These are phyloP conservation scores for Torymus texanus DNA, from an alignment of 2,888 invertebrate species.

Conservation along the genomic window DNA sequence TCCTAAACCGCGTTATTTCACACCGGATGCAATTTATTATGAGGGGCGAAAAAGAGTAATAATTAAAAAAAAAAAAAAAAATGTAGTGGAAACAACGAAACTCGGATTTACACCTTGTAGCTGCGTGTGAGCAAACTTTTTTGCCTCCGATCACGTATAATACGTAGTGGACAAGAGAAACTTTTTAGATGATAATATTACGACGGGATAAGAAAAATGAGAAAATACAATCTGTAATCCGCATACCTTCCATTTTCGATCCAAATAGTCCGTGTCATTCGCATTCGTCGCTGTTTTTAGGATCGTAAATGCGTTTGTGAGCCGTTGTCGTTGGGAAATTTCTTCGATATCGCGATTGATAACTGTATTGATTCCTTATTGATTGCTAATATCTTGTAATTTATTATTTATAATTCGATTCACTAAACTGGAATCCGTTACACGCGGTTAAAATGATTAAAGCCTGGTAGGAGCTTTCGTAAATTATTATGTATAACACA, in stretches of 20 bases:
- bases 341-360: not conserved
- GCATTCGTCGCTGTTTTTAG: constrained; percentile 38
- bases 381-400: not conserved
- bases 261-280: constrained; percentile 23
- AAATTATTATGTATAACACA: too few relatives aligned
- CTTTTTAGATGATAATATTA: constrained; percentile 47
- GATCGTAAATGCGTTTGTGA: constrained; percentile 15
- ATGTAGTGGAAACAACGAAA: constrained; percentile 55
- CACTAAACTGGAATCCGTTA: too few relatives aligned
- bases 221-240: constrained; percentile 41
- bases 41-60: not conserved
- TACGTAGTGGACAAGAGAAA: constrained; percentile 36
- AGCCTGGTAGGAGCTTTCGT: too few relatives aligned
- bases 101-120: constrained; percentile 53
- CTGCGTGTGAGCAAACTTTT: constrained; percentile 36
- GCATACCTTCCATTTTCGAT: constrained; percentile 41
- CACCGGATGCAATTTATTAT: constrained; percentile 6
- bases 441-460: too few relatives aligned
- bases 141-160: constrained; percentile 37
- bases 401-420: too few relatives aligned
- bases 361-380: constrained; percentile 2
- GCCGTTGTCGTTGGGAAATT: constrained; percentile 30
- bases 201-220: constrained; percentile 25
- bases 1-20: constrained; percentile 48
- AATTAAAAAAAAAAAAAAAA: constrained; percentile 39